Conservation (phyloP, 2,888 invertebrate genomes). For the Morpho helenor region DNA sequence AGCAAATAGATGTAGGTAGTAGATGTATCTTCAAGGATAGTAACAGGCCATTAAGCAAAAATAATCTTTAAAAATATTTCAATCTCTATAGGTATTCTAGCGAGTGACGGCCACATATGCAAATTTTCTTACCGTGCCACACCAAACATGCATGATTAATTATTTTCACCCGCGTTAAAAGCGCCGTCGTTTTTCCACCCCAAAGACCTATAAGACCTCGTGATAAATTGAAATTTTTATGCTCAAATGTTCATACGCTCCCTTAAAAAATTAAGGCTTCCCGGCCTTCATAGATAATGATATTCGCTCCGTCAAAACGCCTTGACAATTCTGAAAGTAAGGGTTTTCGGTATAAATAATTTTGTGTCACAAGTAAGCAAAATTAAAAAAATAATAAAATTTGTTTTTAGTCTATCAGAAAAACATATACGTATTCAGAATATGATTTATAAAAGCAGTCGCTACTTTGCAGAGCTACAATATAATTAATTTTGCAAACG, state of each 20-base stretch:
- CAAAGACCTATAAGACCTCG: constrained; percentile 19
- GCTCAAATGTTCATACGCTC: constrained; percentile 19
- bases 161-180: constrained; percentile 24
- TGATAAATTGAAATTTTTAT: constrained; percentile 24
- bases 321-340: not conserved
- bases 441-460: no score
- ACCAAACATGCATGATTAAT: constrained; percentile 22
- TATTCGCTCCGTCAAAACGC: constrained; percentile 3
- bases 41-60: no score
- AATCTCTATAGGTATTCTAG: no score
- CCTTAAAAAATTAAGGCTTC: constrained; percentile 9
- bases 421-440: no score
- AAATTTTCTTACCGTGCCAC: constrained; percentile 20
- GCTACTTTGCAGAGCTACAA: no score
- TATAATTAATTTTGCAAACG: no score
- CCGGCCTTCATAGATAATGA: constrained; percentile 5
- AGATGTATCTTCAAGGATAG: no score
- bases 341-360: not conserved
- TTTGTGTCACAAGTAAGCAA: no score
- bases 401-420: no score
- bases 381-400: no score
- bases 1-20: no score
- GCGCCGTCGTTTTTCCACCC: constrained; percentile 19
- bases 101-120: constrained; percentile 3
- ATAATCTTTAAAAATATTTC: no score